Evolutionary conservation across 2,888 invertebrate genomes (phyloP).

Genomic region (Trachelus stipa): DNA sequence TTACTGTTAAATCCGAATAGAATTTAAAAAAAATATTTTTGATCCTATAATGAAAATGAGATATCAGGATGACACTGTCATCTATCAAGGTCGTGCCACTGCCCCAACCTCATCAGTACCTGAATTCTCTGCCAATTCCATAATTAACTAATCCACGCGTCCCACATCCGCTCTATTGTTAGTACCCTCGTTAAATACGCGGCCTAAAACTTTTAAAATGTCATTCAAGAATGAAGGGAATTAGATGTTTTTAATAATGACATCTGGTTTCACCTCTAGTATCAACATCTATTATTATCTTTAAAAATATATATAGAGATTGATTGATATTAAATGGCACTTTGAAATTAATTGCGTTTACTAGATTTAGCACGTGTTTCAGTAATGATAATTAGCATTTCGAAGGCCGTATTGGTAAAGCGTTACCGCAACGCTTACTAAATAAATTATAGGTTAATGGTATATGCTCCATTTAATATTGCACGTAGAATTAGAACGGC

Average conservation of each 20-base stretch:
- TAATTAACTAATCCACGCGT: constrained; percentile 23
- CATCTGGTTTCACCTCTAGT: not conserved
- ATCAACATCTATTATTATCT: not conserved
- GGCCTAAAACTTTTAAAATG: not conserved
- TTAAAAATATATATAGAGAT: not conserved
- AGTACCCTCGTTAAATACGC: constrained; percentile 4
- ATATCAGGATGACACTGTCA: not conserved
- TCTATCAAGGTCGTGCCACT: not conserved
- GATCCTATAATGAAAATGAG: not conserved
- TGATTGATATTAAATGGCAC: not conserved
- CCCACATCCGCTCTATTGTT: constrained; percentile 22
- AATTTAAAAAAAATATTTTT: too few species aligned
- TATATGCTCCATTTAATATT: not conserved
- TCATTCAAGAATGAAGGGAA: not conserved
- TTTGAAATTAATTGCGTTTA: not conserved
- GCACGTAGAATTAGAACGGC: not conserved
- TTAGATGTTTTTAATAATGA: not conserved
- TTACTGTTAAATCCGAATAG: too few species aligned
- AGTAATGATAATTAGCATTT: not conserved
- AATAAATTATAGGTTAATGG: not conserved
- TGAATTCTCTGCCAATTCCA: constrained; percentile 23
- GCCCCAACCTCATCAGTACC: constrained; percentile 18
- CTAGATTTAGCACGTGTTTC: not conserved
- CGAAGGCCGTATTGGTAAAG: not conserved
- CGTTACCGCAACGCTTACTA: not conserved